Evolutionary conservation across 2,888 invertebrate species (phyloP).

Genomic region (Gisinianus flammeolus): DNA sequence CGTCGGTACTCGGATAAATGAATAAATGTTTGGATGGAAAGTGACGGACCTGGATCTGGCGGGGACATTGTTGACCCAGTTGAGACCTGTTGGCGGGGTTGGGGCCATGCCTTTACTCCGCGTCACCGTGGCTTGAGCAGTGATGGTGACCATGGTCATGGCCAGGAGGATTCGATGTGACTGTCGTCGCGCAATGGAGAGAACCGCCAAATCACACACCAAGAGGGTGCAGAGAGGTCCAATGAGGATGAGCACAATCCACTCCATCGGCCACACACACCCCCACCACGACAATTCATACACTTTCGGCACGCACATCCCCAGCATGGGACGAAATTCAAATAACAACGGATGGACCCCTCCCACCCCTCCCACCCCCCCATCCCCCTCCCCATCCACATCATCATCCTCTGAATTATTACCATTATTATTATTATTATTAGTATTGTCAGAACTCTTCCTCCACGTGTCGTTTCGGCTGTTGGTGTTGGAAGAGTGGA

Average conservation of each 20-base stretch:
- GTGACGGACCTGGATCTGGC: slow-evolving; percentile 45
- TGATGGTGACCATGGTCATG: slow-evolving; percentile 81
- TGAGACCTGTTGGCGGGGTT: slow-evolving; percentile 53
- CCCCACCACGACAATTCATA: slow-evolving; percentile 54
- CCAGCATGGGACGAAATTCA: slow-evolving; percentile 50
- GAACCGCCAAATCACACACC: slow-evolving; percentile 60
- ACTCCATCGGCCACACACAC: slow-evolving; percentile 55
- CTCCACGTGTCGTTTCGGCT: neutral
- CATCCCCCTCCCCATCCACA: neutral
- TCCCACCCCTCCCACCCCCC: neutral
- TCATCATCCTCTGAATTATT: neutral
- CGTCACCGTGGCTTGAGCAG: slow-evolving; percentile 72
- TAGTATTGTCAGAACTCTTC: neutral
- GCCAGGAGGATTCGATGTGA: slow-evolving; percentile 83
- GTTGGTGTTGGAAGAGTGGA: neutral
- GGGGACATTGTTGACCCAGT: slow-evolving; percentile 58
- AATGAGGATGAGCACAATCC: slow-evolving; percentile 58
- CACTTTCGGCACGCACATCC: slow-evolving; percentile 55
- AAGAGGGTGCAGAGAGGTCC: slow-evolving; percentile 59
- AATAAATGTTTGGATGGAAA: neutral
- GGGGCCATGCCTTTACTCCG: slow-evolving; percentile 57
- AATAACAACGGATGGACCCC: slow-evolving; percentile 26
- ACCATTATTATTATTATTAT: neutral
- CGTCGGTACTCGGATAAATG: no score
- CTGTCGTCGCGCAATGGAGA: slow-evolving; percentile 71